These are phyloP conservation scores for Nothoprocta perdicaria DNA, from an alignment of 2,113 vertebrate genomes.

Conservation along the genomic window DNA sequence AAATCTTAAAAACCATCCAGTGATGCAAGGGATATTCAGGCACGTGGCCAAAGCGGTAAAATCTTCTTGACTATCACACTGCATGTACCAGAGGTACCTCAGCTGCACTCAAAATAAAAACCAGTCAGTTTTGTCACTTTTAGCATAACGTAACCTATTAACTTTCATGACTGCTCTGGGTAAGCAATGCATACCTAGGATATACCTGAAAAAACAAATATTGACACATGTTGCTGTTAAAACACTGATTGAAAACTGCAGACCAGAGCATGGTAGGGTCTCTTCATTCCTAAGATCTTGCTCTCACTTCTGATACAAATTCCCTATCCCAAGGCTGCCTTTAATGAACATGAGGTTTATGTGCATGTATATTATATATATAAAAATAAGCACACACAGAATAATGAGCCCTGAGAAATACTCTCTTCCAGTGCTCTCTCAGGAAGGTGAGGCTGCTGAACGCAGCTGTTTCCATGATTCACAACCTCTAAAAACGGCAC, in stretches of 20 bases:
- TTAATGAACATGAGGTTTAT: slow-evolving; percentile 44
- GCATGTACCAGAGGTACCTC: neutral
- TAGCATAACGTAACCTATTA: slow-evolving; percentile 53
- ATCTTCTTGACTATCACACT: neutral
- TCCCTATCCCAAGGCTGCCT: neutral
- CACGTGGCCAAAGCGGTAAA: slow-evolving; percentile 26
- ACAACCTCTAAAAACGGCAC: neutral
- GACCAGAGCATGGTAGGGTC: slow-evolving; percentile 16
- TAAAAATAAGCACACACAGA: slow-evolving; percentile 5
- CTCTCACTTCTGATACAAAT: slow-evolving; percentile 48
- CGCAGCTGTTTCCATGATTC: slow-evolving; percentile 59
- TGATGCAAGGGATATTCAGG: neutral
- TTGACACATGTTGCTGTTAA: slow-evolving; percentile 43
- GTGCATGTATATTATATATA: slow-evolving; percentile 45
- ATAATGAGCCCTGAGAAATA: slow-evolving; percentile 45
- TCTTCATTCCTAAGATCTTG: slow-evolving; percentile 23
- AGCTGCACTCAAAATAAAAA: slow-evolving; percentile 31
- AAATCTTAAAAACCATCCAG: neutral
- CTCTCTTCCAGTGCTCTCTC: slow-evolving; percentile 34
- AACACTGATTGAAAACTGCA: slow-evolving; percentile 45
- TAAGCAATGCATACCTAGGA: slow-evolving; percentile 1
- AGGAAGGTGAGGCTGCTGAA: slow-evolving; percentile 40
- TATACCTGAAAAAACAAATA: slow-evolving; percentile 63
- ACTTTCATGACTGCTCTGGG: slow-evolving; percentile 58
- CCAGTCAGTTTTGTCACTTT: slow-evolving; percentile 34